Percentiles rank a stretch among this genome's conserved stretches.
Evolutionary conservation across 2,888 invertebrate genomes (phyloP).

Genomic region (Chrysopilus asiliformis): DNA sequence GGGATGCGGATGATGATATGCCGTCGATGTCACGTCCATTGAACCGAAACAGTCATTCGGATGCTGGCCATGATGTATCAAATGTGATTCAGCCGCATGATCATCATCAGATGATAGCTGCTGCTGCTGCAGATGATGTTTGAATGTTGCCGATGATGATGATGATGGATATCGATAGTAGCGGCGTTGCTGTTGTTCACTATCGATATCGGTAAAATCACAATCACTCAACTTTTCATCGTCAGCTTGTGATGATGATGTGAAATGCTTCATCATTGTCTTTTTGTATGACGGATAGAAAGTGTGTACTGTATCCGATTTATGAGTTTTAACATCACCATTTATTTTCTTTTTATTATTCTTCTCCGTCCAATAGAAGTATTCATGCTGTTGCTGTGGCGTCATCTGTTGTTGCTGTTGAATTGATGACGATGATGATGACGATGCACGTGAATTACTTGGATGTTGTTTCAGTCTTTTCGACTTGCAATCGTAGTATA

Average conservation of each 20-base stretch:
- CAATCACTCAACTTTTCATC: constrained; percentile 10
- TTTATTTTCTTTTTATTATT: constrained; percentile 19
- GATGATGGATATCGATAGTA: constrained; percentile 1
- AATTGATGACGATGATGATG: neutral
- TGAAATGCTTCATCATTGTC: constrained; percentile 8
- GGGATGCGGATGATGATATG: neutral
- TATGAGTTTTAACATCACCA: constrained; percentile 7
- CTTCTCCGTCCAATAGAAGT: constrained; percentile 34
- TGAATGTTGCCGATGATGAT: constrained; percentile 1
- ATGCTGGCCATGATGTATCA: constrained; percentile 7
- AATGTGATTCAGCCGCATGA: constrained; percentile 9
- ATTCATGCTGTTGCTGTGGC: constrained; percentile 21
- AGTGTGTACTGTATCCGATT: constrained; percentile 7
- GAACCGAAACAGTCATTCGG: constrained; percentile 10
- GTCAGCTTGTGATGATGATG: constrained; percentile 13
- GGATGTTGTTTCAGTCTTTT: constrained; percentile 14
- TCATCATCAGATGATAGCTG: constrained; percentile 11
- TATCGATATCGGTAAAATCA: constrained; percentile 9
- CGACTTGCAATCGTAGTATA: constrained; percentile 15
- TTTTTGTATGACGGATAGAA: constrained; percentile 34
- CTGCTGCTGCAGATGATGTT: constrained; percentile 4
- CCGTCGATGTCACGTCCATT: neutral
- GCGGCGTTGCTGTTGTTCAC: constrained; percentile 5
- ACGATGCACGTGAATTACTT: neutral
- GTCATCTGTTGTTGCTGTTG: neutral